Evolutionary conservation across 64 coral and sea anemone genomes (phyloP).

Genomic region (Dendrophyllia cribrosa): DNA sequence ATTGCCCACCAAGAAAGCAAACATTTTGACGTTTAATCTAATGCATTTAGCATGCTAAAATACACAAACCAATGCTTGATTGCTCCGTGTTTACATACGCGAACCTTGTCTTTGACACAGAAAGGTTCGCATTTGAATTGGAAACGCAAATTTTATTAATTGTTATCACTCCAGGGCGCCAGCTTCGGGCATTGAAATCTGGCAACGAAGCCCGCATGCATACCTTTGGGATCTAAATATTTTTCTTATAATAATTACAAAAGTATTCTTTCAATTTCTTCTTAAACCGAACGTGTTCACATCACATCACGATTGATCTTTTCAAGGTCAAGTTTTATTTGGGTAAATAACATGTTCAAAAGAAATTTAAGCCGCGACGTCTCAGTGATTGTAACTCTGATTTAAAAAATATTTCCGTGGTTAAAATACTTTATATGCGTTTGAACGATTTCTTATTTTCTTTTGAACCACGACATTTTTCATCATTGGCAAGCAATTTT

Average conservation of each 20-base stretch:
- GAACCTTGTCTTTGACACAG: neutral
- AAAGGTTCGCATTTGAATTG: neutral
- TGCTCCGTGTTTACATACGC: neutral
- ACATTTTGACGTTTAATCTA: constrained; percentile 34
- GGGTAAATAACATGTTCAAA: neutral
- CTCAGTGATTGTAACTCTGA: neutral
- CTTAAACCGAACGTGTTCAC: neutral
- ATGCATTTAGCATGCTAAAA: constrained; percentile 3
- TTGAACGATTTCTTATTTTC: no score
- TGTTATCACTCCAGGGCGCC: neutral
- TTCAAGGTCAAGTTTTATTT: constrained; percentile 7
- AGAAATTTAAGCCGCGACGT: neutral
- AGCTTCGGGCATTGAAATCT: neutral
- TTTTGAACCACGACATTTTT: no score
- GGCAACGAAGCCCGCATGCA: neutral
- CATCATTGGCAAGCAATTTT: no score
- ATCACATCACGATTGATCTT: neutral
- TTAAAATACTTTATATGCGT: neutral
- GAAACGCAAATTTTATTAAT: neutral
- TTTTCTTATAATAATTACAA: neutral
- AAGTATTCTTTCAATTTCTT: neutral
- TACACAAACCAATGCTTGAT: neutral
- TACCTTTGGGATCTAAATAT: neutral
- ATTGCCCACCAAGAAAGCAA: constrained; percentile 11
- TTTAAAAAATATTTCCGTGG: neutral